phyloP scores from a whole-genome alignment of 2,113 vertebrate species.

The Falcunculus frontatus region DNA sequence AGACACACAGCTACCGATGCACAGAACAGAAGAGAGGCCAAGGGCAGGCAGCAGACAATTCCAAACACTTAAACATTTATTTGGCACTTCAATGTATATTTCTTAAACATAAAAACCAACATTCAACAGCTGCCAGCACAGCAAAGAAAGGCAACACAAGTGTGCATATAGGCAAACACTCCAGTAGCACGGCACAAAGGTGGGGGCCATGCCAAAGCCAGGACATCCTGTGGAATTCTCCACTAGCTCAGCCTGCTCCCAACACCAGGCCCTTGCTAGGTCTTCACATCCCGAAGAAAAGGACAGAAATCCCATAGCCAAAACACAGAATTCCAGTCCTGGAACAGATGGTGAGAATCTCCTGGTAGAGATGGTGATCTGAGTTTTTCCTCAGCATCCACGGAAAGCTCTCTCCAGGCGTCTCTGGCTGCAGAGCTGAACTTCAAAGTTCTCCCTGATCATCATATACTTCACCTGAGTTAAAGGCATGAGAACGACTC shows the following conservation, averaged over 20 bases:
- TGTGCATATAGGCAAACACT: neutral
- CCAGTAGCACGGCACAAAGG: neutral
- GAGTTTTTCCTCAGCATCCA: neutral
- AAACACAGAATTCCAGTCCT: neutral
- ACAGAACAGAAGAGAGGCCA: slow-evolving; percentile 27
- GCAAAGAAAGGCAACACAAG: slow-evolving; percentile 42
- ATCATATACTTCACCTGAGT: slow-evolving; percentile 47
- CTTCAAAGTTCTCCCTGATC: slow-evolving; percentile 15
- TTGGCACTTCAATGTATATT: slow-evolving; percentile 60
- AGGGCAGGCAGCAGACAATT: slow-evolving; percentile 53
- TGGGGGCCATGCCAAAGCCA: slow-evolving; percentile 28
- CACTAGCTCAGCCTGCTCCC: slow-evolving; percentile 17
- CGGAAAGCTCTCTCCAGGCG: neutral
- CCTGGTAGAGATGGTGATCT: neutral
- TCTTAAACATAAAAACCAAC: slow-evolving; percentile 59
- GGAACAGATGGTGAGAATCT: neutral
- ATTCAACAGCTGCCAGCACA: slow-evolving; percentile 54
- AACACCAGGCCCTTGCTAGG: neutral
- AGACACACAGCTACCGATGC: neutral
- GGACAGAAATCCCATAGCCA: neutral
- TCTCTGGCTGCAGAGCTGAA: neutral
- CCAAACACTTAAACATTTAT: slow-evolving; percentile 68
- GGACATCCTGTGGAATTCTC: slow-evolving; percentile 2
- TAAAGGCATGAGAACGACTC: neutral
- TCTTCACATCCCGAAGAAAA: slow-evolving; percentile 25